These are phyloP conservation scores for Invenusta paracnida DNA, from an alignment of 2,888 invertebrate genomes.

Conservation along the genomic window DNA sequence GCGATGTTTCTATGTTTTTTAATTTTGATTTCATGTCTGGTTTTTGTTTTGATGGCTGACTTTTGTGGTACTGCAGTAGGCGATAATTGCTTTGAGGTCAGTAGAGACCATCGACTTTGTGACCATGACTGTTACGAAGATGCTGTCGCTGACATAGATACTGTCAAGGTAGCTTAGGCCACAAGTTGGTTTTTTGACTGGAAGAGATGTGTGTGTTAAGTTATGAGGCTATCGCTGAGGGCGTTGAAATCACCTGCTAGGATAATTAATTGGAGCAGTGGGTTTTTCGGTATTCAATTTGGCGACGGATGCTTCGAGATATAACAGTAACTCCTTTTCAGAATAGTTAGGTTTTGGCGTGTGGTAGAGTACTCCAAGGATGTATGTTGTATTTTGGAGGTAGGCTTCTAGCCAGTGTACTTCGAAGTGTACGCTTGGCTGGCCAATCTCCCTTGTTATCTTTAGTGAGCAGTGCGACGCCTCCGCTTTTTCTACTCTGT, in stretches of 20 bases:
- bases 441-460: background rate
- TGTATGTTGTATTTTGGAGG: background rate
- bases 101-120: background rate
- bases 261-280: background rate
- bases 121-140: background rate
- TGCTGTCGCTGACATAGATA: background rate
- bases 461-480: background rate
- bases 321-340: background rate
- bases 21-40: conserved; percentile 1
- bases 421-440: background rate
- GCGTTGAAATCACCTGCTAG: conserved; percentile 7
- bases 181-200: background rate
- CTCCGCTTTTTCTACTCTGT: background rate
- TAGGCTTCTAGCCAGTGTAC: background rate
- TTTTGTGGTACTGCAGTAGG: background rate
- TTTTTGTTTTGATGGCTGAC: background rate
- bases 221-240: background rate
- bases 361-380: background rate
- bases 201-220: background rate
- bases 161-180: background rate
- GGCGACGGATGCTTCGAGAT: background rate
- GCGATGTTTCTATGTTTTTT: background rate
- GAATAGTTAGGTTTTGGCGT: background rate
- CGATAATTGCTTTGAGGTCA: conserved; percentile 5
- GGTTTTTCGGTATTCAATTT: background rate